Evolutionary conservation across 2,113 vertebrate genomes (phyloP).

Genomic region (Zosterops borbonicus): DNA sequence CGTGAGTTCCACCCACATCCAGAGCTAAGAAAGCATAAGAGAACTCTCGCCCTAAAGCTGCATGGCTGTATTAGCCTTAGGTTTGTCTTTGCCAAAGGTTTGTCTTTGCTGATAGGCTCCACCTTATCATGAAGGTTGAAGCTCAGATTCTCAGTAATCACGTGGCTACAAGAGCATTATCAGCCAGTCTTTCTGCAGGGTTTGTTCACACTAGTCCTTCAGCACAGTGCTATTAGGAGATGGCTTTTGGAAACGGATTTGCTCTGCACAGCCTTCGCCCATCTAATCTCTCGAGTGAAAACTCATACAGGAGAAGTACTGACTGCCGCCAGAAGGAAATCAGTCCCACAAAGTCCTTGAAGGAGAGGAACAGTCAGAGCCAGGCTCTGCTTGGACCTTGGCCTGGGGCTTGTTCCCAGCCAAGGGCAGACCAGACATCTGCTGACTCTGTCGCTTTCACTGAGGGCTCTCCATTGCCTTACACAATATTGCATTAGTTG

Average conservation of each 20-base stretch:
- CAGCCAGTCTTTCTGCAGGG: neutral
- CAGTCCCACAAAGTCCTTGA: neutral
- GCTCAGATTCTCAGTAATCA: neutral
- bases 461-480: neutral
- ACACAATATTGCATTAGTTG: neutral
- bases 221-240: neutral
- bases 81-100: neutral
- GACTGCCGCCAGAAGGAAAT: neutral
- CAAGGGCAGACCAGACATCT: neutral
- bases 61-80: neutral
- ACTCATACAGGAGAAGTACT: neutral
- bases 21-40: neutral
- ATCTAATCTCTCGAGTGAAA: neutral
- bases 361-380: neutral
- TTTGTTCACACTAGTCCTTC: neutral
- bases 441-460: neutral
- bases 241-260: neutral
- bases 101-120: neutral
- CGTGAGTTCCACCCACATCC: fast-evolving
- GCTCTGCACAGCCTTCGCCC: neutral
- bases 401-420: neutral
- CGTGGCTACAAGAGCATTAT: neutral
- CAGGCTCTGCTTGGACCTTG: slow-evolving; percentile 18
- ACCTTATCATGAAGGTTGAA: neutral
- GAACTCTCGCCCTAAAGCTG: neutral